A percentile compares a stretch with the other conserved stretches of the same genome.
Conservation (phyloP, 1,140 invertebrate species). For the Bradysia coprophila region DNA sequence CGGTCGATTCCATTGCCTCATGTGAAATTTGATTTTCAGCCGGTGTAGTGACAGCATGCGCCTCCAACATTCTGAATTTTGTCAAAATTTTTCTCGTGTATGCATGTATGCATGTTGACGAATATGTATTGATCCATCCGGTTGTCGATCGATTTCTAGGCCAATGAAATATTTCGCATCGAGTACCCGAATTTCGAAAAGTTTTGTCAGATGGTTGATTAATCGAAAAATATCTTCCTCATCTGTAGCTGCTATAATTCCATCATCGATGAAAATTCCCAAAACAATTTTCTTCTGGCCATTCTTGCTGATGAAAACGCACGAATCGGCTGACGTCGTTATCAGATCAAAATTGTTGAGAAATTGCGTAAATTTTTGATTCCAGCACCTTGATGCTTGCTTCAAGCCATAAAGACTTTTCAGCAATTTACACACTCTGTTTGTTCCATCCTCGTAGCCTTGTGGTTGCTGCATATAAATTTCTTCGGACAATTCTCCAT, state of each 20-base stretch:
- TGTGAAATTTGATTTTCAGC: constrained; percentile 13
- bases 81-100: too few species aligned
- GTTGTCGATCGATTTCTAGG: constrained; percentile 9
- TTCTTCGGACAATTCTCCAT: constrained; percentile 12
- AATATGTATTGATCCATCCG: constrained; percentile 9
- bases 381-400: constrained; percentile 11
- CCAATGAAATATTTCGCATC: constrained; percentile 11
- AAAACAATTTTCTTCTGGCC: constrained; percentile 11
- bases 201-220: constrained; percentile 7
- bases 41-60: constrained; percentile 11
- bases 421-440: constrained; percentile 7
- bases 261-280: constrained; percentile 23
- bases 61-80: constrained; percentile 12
- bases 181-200: constrained; percentile 12
- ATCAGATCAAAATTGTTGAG: constrained; percentile 14
- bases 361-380: constrained; percentile 9
- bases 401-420: constrained; percentile 14
- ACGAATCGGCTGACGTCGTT: constrained; percentile 14
- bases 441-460: constrained; percentile 7
- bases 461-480: constrained; percentile 20
- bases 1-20: constrained; percentile 16
- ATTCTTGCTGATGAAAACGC: constrained; percentile 12
- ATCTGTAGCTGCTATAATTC: constrained; percentile 13
- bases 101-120: constrained; percentile 14
- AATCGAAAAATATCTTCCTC: constrained; percentile 7